These are phyloP conservation scores for Acronicta alni DNA, from an alignment of 2,888 invertebrate species.

Conservation along the genomic window DNA sequence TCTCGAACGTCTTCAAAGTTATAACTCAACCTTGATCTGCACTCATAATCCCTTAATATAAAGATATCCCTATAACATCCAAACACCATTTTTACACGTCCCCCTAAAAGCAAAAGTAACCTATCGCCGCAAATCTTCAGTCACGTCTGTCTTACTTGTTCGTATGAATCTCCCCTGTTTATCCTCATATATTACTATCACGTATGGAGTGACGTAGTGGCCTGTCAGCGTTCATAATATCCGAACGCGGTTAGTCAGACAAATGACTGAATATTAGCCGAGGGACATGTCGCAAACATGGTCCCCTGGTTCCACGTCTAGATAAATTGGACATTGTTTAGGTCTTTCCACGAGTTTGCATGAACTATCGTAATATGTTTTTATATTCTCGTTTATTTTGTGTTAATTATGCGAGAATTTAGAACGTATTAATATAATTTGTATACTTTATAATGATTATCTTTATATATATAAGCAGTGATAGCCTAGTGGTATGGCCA, in stretches of 20 bases:
- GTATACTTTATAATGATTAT: too few relatives aligned
- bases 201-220: slow-evolving; percentile 65
- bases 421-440: too few relatives aligned
- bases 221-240: slow-evolving; percentile 70
- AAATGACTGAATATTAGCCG: slow-evolving; percentile 61
- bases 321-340: slow-evolving; percentile 21
- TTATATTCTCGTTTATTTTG: slow-evolving; percentile 10
- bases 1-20: too few relatives aligned
- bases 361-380: slow-evolving; percentile 19
- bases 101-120: slow-evolving; percentile 5
- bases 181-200: slow-evolving; percentile 54
- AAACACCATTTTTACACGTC: slow-evolving; percentile 1
- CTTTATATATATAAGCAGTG: too few relatives aligned
- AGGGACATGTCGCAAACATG: slow-evolving; percentile 46
- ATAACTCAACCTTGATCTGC: background rate
- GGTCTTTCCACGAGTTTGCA: background rate
- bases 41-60: too few relatives aligned
- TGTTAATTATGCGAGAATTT: background rate
- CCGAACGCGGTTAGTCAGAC: slow-evolving; percentile 66
- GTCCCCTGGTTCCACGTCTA: slow-evolving; percentile 14
- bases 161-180: slow-evolving; percentile 20
- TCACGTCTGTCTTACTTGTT: slow-evolving; percentile 25
- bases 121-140: slow-evolving; percentile 17
- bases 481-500: too few relatives aligned
- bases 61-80: background rate